phyloP scores from a whole-genome alignment of 1,140 invertebrate genomes.

The Cydia fagiglandana region DNA sequence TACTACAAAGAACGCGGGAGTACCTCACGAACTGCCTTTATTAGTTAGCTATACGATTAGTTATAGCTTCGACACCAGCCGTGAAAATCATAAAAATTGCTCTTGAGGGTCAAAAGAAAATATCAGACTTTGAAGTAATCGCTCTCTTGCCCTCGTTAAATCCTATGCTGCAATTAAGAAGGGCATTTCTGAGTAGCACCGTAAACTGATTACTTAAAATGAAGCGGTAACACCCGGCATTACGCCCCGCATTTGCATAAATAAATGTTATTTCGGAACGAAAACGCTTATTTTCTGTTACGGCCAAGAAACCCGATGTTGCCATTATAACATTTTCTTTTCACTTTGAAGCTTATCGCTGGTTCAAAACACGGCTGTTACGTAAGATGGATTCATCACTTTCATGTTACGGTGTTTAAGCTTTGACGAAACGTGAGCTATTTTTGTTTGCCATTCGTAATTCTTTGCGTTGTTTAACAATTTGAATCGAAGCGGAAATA shows the following conservation, averaged over 20 bases:
- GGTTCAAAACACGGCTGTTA: neutral
- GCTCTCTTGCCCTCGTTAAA: slow-evolving; percentile 58
- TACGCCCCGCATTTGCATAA: slow-evolving; percentile 59
- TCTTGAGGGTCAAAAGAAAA: slow-evolving; percentile 38
- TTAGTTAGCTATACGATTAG: neutral
- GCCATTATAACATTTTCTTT: slow-evolving; percentile 17
- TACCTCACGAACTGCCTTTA: too few species aligned
- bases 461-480: slow-evolving; percentile 13
- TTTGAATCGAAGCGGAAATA: neutral
- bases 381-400: neutral
- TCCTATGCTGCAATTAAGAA: slow-evolving; percentile 66
- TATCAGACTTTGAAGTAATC: slow-evolving; percentile 54
- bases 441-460: neutral
- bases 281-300: slow-evolving; percentile 46
- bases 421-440: slow-evolving; percentile 5
- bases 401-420: slow-evolving; percentile 9
- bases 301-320: slow-evolving; percentile 22
- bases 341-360: slow-evolving; percentile 16
- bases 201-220: slow-evolving; percentile 65
- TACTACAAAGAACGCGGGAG: too few species aligned
- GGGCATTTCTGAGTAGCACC: slow-evolving; percentile 48
- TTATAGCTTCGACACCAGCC: neutral
- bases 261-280: slow-evolving; percentile 56
- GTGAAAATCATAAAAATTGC: neutral
- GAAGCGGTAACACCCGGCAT: slow-evolving; percentile 61